Evolutionary conservation across 2,888 invertebrate species (phyloP).

Genomic region (Aelia acuminata): DNA sequence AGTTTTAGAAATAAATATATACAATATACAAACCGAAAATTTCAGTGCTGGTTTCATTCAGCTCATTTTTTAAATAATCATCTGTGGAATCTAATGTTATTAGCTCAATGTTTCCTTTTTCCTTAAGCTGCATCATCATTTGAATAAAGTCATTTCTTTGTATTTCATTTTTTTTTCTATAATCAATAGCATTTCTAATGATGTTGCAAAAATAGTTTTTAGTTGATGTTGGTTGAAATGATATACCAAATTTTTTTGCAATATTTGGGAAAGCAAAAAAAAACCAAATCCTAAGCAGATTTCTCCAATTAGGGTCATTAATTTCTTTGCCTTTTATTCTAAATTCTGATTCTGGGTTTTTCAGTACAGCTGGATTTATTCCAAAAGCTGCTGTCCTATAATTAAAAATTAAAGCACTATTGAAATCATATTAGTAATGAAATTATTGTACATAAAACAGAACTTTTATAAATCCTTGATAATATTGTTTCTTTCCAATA

Average conservation of each 20-base stretch:
- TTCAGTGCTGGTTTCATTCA: not conserved
- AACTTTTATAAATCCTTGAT: not conserved
- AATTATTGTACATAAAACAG: not conserved
- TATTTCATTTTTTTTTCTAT: conserved; percentile 66
- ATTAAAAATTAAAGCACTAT: not conserved
- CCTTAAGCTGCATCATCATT: conserved; percentile 54
- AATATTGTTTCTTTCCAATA: no score
- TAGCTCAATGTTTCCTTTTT: conserved; percentile 58
- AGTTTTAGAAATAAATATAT: no score
- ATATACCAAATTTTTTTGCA: not conserved
- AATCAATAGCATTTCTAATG: conserved; percentile 66
- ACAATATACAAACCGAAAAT: not conserved
- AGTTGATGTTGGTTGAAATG: not conserved
- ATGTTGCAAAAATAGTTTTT: conserved; percentile 66
- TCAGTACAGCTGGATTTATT: conserved; percentile 52
- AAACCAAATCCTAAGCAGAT: conserved; percentile 30
- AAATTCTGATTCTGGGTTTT: conserved; percentile 56
- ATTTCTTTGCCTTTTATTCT: conserved; percentile 50
- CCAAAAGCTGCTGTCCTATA: conserved; percentile 56
- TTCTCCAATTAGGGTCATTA: not conserved
- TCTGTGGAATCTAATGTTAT: conserved; percentile 49
- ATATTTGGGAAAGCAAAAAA: conserved; percentile 31
- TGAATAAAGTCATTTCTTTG: conserved; percentile 66
- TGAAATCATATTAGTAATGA: not conserved
- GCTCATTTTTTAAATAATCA: conserved; percentile 52